These are phyloP conservation scores for Anthonomus grandis DNA, from an alignment of 1,140 invertebrate species.

Conservation along the genomic window DNA sequence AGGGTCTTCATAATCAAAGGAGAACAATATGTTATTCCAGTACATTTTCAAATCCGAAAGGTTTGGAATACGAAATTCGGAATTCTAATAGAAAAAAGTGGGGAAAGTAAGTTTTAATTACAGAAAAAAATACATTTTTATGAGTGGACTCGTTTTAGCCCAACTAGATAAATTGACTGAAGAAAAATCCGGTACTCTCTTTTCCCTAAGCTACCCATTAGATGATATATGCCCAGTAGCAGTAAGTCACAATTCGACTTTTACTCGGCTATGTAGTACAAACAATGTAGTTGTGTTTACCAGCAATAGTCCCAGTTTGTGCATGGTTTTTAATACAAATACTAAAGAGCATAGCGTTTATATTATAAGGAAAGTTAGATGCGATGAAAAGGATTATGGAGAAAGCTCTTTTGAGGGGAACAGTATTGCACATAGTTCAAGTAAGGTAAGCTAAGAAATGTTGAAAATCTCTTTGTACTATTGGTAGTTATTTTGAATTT, in stretches of 20 bases:
- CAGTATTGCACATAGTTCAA: constrained; percentile 29
- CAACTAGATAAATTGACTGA: constrained; percentile 39
- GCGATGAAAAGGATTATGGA: constrained; percentile 61
- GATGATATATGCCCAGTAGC: constrained; percentile 85
- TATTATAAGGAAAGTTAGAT: constrained; percentile 69
- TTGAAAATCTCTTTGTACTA: not conserved
- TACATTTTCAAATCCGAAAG: constrained; percentile 79
- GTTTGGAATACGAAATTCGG: constrained; percentile 78
- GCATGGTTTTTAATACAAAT: constrained; percentile 72
- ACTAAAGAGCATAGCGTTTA: constrained; percentile 78
- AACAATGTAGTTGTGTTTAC: constrained; percentile 55
- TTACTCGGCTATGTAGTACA: constrained; percentile 54
- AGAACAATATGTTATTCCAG: constrained; percentile 74
- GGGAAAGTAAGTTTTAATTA: constrained; percentile 28
- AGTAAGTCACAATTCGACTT: constrained; percentile 60
- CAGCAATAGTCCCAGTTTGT: constrained; percentile 54
- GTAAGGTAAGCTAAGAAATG: constrained; percentile 28
- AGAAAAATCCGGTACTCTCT: constrained; percentile 62
- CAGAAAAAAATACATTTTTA: not conserved
- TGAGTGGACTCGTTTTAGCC: constrained; percentile 18
- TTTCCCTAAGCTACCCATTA: constrained; percentile 81
- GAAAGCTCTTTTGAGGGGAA: constrained; percentile 23
- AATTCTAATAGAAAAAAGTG: constrained; percentile 69
- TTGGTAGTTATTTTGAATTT: not conserved
- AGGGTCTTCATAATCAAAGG: constrained; percentile 76